Percentiles rank a stretch among this genome's conserved stretches.
Conservation (phyloP, 2,888 invertebrate species). For the Drosophila parthenogenetica region DNA sequence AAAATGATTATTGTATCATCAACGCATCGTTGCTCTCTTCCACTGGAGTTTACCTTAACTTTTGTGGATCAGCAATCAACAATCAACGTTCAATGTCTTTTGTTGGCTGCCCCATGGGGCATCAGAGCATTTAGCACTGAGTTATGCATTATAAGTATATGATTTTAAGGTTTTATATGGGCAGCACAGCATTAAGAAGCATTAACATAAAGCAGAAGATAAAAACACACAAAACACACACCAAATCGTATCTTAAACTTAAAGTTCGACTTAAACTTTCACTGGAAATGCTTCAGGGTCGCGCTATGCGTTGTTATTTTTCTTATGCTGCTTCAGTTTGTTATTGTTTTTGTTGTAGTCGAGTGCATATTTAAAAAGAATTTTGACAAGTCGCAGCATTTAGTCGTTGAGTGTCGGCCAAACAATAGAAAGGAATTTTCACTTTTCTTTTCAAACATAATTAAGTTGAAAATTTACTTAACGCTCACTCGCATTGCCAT, state of each 20-base stretch:
- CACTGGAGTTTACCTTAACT: constrained; percentile 7
- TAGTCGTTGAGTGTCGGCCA: constrained; percentile 25
- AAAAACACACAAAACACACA: constrained; percentile 15
- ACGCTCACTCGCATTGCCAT: constrained; percentile 28
- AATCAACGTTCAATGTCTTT: constrained; percentile 4
- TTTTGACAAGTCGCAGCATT: constrained; percentile 48
- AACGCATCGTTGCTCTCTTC: constrained; percentile 26
- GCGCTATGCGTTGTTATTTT: constrained; percentile 35
- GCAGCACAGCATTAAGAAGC: constrained; percentile 21
- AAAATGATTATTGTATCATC: constrained; percentile 50
- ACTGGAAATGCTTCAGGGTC: constrained; percentile 55
- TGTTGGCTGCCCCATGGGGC: constrained; percentile 23
- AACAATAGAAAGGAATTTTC: constrained; percentile 63
- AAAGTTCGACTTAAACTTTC: constrained; percentile 60
- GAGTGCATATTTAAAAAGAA: constrained; percentile 56
- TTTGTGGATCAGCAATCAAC: constrained; percentile 10
- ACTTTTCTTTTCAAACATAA: constrained; percentile 62
- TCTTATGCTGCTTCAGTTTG: neutral
- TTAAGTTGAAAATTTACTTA: constrained; percentile 52
- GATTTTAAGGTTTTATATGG: constrained; percentile 26
- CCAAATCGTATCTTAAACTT: constrained; percentile 12
- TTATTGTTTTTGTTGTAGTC: constrained; percentile 35
- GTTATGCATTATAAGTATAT: constrained; percentile 17
- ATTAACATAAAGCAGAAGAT: constrained; percentile 61
- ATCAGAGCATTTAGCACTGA: constrained; percentile 60